Conservation (phyloP, 1,140 invertebrate species). For the Dermatophagoides farinae region DNA sequence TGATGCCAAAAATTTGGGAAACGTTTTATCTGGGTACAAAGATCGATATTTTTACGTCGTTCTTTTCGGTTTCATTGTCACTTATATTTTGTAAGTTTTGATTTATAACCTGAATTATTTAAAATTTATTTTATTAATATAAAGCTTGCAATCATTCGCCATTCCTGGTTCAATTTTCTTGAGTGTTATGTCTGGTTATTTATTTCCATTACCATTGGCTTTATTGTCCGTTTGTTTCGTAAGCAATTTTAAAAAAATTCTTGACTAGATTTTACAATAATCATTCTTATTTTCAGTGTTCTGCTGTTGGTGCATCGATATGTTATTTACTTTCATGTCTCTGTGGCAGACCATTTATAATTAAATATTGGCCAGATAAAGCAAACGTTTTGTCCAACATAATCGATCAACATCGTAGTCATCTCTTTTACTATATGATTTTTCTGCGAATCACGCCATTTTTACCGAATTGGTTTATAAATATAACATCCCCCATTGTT, state of each 20-base stretch:
- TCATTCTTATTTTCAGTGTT: conserved; percentile 39
- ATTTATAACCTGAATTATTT: not conserved
- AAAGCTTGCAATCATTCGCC: conserved; percentile 91
- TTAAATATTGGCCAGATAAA: conserved; percentile 68
- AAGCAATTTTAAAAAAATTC: conserved; percentile 21
- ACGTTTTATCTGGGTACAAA: conserved; percentile 75
- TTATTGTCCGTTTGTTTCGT: conserved; percentile 68
- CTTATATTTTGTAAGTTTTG: conserved; percentile 76
- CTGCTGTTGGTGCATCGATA: conserved; percentile 77
- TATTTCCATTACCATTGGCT: conserved; percentile 81
- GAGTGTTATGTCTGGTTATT: conserved; percentile 87
- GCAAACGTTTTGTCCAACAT: conserved; percentile 61
- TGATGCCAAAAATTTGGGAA: conserved; percentile 83
- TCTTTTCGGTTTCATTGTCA: conserved; percentile 59
- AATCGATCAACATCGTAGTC: conserved; percentile 47
- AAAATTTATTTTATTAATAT: conserved; percentile 7
- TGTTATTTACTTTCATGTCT: conserved; percentile 84
- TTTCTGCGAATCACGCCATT: conserved; percentile 93
- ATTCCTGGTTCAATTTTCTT: conserved; percentile 97
- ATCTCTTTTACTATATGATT: conserved; percentile 88
- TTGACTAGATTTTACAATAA: conserved; percentile 7
- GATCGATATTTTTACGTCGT: conserved; percentile 84
- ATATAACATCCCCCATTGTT: conserved; percentile 84
- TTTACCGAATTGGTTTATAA: conserved; percentile 99
- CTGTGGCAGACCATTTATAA: conserved; percentile 59